These are phyloP conservation scores for Sclerodermus sp. DNA, from an alignment of 2,888 invertebrate species.

Conservation along the genomic window DNA sequence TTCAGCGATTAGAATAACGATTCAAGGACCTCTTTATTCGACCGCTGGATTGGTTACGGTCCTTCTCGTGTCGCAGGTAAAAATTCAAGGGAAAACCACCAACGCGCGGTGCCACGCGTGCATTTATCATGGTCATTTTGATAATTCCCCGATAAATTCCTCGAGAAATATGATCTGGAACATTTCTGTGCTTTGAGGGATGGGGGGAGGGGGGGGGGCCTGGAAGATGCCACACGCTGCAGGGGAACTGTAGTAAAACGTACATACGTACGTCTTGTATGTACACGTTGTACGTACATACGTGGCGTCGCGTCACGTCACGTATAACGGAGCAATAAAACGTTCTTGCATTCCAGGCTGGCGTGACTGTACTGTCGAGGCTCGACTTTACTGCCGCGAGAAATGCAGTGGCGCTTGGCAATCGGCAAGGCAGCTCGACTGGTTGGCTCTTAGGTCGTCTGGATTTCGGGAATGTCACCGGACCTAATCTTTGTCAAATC, in stretches of 20 bases:
- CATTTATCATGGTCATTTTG: no score
- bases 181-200: no score
- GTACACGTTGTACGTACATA: conserved; percentile 7
- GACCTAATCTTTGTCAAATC: conserved; percentile 41
- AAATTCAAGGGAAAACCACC: no score
- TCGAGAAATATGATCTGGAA: no score
- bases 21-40: conserved; percentile 25
- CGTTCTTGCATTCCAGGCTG: conserved; percentile 50
- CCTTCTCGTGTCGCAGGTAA: conserved; percentile 25
- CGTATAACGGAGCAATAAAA: conserved; percentile 9
- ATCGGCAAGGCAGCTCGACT: conserved; percentile 50
- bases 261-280: no score
- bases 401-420: conserved; percentile 61
- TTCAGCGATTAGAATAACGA: conserved; percentile 21
- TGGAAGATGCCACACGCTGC: no score
- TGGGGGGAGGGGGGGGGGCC: no score
- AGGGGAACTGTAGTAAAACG: no score
- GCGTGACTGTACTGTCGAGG: conserved; percentile 61
- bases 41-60: conserved; percentile 16
- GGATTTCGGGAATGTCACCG: conserved; percentile 48
- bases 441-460: conserved; percentile 56
- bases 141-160: no score
- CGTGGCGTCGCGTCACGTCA: conserved; percentile 20
- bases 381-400: conserved; percentile 62
- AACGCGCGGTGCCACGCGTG: no score